These are phyloP conservation scores for Pavo muticus DNA, from an alignment of 2,113 vertebrate species.

Conservation along the genomic window DNA sequence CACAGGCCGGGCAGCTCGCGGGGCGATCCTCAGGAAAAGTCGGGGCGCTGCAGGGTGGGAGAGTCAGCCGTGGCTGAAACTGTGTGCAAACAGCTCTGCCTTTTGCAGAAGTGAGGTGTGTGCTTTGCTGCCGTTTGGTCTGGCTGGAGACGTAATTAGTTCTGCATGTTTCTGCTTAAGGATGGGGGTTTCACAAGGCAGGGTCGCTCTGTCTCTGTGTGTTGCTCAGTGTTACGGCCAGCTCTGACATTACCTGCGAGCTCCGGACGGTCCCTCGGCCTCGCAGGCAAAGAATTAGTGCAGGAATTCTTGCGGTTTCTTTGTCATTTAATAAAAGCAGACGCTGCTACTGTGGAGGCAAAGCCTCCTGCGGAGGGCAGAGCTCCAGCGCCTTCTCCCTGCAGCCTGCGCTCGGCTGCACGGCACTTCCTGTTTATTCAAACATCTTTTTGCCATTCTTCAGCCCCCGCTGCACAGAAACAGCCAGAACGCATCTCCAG, in stretches of 20 bases:
- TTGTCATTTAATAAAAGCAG: conserved; percentile 79
- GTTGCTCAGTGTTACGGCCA: conserved; percentile 14
- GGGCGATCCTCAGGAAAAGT: background rate
- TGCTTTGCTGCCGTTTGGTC: conserved; percentile 35
- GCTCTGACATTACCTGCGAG: conserved; percentile 77
- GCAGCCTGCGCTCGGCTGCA: conserved; percentile 85
- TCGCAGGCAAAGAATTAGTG: conserved; percentile 70
- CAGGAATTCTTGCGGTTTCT: conserved; percentile 81
- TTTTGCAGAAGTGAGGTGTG: conserved; percentile 4
- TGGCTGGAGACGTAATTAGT: conserved; percentile 41
- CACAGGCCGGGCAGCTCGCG: conserved; percentile 15
- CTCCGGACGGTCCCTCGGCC: conserved; percentile 54
- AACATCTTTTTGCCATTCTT: conserved; percentile 90
- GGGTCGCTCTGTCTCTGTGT: conserved; percentile 24
- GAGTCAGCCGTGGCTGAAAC: conserved; percentile 59
- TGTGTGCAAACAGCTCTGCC: conserved; percentile 2
- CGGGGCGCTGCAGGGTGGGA: background rate
- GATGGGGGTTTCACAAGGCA: background rate
- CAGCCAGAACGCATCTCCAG: conserved; percentile 84
- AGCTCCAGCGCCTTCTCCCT: conserved; percentile 87
- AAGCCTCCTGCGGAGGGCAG: conserved; percentile 80
- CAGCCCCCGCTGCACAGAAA: conserved; percentile 86
- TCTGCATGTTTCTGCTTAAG: conserved; percentile 51
- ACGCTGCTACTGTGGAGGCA: conserved; percentile 83
- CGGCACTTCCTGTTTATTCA: conserved; percentile 98